Evolutionary conservation across 2,797 vertebrate species (phyloP), one percentile per base, ranked within the genome.

Genomic region (Enteromius mattozi): DNA sequence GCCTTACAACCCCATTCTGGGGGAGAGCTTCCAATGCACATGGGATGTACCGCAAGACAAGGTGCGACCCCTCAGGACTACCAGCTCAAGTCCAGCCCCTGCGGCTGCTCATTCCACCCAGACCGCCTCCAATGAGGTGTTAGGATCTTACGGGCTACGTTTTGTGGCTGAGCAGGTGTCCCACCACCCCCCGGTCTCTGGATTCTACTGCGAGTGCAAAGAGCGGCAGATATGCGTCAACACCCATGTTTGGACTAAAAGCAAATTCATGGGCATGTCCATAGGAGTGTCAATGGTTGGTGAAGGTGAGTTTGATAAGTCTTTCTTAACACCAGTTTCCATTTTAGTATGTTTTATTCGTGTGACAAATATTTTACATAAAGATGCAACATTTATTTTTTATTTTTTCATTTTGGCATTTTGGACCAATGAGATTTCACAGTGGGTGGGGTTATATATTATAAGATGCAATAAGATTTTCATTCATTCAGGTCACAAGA

Each of bases 181-280:
- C 66, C 97, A 97, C 78, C 97, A 97, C 74, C 97, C 96, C 0
- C 97, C 97, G 0, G 92, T 97, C 81, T 96, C 96, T 56, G 96
- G 95, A 88, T 97, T 97, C 93, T 97, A 97, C 91, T 97, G 96
- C 76, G 96, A 97, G 91, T 97, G 97, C 93, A 96, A 95, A 85
- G 96, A 97, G 91, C 95, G 95, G 91, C 94, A 92, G 86, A 94
- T 96, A 90, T 97, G 96, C 3, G 92, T 96, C 82, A 97, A 96
- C 80, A 93, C 96, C 76, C 96, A 97, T 0, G 92, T 97, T 10
- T 97, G 96, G 96, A 97, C 97, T 92, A 97, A 96, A 89, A 97
- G 96, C 96, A 97, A 97, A 93, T 97, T 97, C 89, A 94, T 97
- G 96, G 97, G 97, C 90, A 97, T 97, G 97, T 97, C 96, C 21